A percentile compares a stretch with the other conserved stretches of the same genome.
These are phyloP conservation scores for Callinectes sapidus DNA, from an alignment of 2,888 invertebrate genomes.

Conservation along the genomic window DNA sequence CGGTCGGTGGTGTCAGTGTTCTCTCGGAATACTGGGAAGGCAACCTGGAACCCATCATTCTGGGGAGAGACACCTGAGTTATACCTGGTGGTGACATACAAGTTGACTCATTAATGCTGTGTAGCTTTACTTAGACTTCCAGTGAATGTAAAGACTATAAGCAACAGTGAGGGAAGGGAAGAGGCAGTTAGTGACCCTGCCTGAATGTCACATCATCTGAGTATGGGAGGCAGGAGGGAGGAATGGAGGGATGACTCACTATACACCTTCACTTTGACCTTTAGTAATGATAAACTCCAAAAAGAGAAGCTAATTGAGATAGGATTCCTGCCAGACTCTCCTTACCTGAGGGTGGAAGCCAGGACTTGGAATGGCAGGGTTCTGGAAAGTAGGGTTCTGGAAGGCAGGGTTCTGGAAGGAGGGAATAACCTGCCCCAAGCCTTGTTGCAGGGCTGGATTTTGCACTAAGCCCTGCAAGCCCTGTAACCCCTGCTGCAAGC, in stretches of 20 bases:
- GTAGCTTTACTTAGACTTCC: no score
- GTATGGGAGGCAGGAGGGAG: no score
- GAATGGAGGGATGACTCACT: no score
- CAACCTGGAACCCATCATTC: conserved; percentile 35
- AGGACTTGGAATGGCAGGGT: background rate
- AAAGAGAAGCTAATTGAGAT: no score
- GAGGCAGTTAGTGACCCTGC: no score
- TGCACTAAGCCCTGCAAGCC: conserved; percentile 6
- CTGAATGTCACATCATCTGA: no score
- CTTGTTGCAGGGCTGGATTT: conserved; percentile 38
- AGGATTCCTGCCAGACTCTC: background rate
- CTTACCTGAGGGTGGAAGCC: background rate
- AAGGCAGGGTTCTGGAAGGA: conserved; percentile 24
- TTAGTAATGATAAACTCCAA: no score
- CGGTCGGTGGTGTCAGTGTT: conserved; percentile 11
- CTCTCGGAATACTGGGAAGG: conserved; percentile 43
- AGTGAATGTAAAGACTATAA: no score
- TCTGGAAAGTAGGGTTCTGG: conserved; percentile 7
- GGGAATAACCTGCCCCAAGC: background rate
- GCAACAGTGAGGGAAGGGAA: no score
- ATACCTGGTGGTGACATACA: background rate
- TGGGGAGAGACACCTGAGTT: background rate
- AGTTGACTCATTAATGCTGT: no score
- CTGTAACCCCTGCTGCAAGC: conserved; percentile 15
- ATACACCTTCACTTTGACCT: no score